Percentiles rank a stretch among this genome's conserved stretches.
phyloP scores from a whole-genome alignment of 2,113 vertebrate genomes.

The Agelaius phoeniceus region DNA sequence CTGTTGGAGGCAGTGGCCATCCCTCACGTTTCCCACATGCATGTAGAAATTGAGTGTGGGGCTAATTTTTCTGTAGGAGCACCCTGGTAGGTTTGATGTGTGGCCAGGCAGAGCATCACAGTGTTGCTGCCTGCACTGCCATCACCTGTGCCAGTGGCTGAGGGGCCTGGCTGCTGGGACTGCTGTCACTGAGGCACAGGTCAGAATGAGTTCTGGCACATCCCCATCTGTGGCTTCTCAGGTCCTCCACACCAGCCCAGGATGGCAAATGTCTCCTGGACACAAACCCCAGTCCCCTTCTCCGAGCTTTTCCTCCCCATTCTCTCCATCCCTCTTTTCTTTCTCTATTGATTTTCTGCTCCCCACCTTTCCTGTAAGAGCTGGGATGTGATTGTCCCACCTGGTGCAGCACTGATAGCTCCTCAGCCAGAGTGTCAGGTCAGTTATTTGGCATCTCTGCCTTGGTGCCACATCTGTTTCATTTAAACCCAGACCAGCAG shows the following conservation, averaged over 20 bases:
- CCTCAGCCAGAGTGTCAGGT: neutral
- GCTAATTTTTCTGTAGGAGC: neutral
- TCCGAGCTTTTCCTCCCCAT: neutral
- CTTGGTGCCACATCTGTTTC: neutral
- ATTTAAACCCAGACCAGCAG: neutral
- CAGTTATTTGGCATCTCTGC: neutral
- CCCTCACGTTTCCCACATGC: rapidly evolving
- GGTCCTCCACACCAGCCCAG: neutral
- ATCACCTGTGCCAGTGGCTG: neutral
- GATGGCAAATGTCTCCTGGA: neutral
- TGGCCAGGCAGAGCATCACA: neutral
- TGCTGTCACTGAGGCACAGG: neutral
- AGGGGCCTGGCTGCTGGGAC: neutral
- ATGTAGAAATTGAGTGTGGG: neutral
- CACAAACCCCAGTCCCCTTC: neutral
- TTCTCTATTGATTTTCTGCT: neutral
- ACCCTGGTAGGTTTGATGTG: neutral
- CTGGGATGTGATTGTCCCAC: neutral
- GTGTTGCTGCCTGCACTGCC: neutral
- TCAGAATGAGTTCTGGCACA: neutral
- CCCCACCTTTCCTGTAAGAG: neutral
- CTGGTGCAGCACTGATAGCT: neutral
- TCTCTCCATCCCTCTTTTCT: neutral
- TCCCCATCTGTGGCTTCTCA: neutral
- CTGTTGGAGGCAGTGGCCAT: neutral